Conservation (phyloP, 2,113 vertebrate species). For the Cepphus grylle region DNA sequence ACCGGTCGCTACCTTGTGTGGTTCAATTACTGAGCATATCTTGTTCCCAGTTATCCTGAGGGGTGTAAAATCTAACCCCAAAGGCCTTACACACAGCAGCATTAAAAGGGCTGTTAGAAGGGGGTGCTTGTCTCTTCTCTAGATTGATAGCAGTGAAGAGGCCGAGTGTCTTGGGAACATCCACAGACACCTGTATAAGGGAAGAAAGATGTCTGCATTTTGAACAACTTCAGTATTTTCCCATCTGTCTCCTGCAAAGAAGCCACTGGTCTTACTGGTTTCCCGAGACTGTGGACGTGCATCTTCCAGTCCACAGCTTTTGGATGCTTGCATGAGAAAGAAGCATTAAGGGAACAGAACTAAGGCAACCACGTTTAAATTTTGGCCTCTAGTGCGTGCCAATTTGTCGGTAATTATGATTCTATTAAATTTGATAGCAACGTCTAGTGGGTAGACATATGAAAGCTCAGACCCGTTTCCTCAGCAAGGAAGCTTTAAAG, state of each 20-base stretch:
- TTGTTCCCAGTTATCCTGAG: background rate
- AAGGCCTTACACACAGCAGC: background rate
- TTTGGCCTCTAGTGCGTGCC: background rate
- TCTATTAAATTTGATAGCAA: conserved; percentile 30
- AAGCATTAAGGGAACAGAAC: conserved; percentile 59
- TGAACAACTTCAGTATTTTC: background rate
- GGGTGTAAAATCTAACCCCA: background rate
- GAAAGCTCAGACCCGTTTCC: conserved; percentile 6
- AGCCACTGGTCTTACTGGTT: background rate
- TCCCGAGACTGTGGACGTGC: background rate
- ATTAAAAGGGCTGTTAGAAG: background rate
- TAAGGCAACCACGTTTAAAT: conserved; percentile 63
- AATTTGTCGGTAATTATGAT: conserved; percentile 22
- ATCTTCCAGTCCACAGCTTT: background rate
- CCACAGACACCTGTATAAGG: background rate
- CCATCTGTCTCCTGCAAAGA: background rate
- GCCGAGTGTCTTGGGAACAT: background rate
- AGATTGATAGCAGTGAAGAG: background rate
- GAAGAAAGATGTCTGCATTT: background rate
- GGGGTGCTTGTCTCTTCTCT: background rate
- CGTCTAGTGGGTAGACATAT: background rate
- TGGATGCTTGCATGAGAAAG: background rate
- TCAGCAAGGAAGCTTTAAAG: conserved; percentile 36
- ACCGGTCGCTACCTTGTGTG: background rate
- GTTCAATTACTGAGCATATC: background rate